Evolutionary conservation across 2,113 vertebrate species (phyloP).

Genomic region (Pipra filicauda): DNA sequence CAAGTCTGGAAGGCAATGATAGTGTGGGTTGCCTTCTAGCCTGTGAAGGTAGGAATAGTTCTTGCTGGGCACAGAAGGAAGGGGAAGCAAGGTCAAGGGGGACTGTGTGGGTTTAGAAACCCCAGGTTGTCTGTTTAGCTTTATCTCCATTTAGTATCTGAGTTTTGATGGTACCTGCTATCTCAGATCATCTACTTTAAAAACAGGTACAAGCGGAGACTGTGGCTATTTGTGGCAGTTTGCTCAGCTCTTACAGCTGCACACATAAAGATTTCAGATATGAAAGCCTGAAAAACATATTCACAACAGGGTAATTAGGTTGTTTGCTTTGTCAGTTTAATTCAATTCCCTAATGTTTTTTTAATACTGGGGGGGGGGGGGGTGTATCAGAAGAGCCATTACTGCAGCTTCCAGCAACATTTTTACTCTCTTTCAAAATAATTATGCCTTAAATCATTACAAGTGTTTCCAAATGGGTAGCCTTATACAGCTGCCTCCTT

Average conservation of each 20-base stretch:
- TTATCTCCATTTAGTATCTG: neutral
- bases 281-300: neutral
- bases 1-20: neutral
- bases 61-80: neutral
- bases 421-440: slow-evolving; percentile 25
- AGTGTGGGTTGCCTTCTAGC: neutral
- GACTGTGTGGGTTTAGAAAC: neutral
- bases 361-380: neutral
- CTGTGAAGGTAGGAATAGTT: neutral
- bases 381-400: neutral
- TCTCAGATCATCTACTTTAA: neutral
- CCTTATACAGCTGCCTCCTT: slow-evolving; percentile 8
- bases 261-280: neutral
- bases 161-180: neutral
- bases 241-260: neutral
- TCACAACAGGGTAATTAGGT: neutral
- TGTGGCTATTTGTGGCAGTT: neutral
- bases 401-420: neutral
- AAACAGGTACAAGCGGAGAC: neutral
- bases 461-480: slow-evolving; percentile 35
- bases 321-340: neutral
- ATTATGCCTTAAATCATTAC: slow-evolving; percentile 33
- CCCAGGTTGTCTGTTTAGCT: neutral
- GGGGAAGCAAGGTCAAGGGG: neutral
- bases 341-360: neutral